Evolutionary conservation across 2,797 vertebrate genomes (phyloP), one percentile per base, ranked within the genome.

Genomic region (Acanthurus leucopareius): DNA sequence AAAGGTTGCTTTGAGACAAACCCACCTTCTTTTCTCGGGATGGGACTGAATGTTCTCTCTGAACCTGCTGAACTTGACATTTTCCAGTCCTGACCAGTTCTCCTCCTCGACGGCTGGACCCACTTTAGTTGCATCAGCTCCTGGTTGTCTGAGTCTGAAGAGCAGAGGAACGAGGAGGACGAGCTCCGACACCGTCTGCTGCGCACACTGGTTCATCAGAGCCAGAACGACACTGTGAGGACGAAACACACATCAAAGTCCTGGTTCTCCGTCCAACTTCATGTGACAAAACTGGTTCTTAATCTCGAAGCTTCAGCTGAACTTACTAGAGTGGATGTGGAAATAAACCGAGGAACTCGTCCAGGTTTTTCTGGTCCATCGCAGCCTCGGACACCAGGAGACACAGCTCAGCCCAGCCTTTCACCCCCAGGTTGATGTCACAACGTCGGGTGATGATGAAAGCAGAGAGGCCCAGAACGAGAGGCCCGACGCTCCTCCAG

Each of bases 121-220:
- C 17, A 90, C 20, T 64, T 42, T 79, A 1, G 3, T 7, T 1
- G 91, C 74, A 0, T 70, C 70, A 2, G 72, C 85, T 32, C 67
- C 85, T 0, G 82, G 77, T 2, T 83, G 85, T 42, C 77, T 73
- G 75, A 95, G 70, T 10, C 17, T 75, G 74, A 92, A 48, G 54
- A 95, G 90, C 47, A 94, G 88, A 22, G 93, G 95, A 32, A 95
- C 53, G 11, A 96, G 93, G 59, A 95, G 84, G 20, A 94, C 76
- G 1, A 93, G 16, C 88, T 96, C 95, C 0, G 86, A 48, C 72
- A 95, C 69, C n/a, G 0, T 0, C 0, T 0, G 0, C 15, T 4
- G n/a, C 1, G 6, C 48, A 42, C 94, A 95, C 10, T 0, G 0
- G 83, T 90, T 94, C 9, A 95, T 91, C 75, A 96, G 73, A 49